Evolutionary conservation across 1,140 invertebrate genomes (phyloP).

Genomic region (Venturia canescens): DNA sequence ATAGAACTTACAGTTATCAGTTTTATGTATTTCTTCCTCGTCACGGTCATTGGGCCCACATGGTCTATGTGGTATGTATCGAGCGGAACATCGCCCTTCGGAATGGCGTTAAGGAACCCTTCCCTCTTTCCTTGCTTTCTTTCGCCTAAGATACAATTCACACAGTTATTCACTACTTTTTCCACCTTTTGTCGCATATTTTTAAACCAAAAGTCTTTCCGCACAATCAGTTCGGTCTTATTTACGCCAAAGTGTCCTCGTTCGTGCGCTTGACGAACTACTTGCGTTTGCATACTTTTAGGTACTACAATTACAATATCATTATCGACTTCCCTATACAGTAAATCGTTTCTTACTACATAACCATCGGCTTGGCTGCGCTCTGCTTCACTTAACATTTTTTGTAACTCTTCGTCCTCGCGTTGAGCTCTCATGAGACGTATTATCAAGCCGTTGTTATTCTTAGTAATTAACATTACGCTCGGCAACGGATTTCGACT

Average conservation of each 20-base stretch:
- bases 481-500: constrained; percentile 57
- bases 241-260: constrained; percentile 41
- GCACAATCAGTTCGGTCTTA: constrained; percentile 69
- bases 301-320: constrained; percentile 45
- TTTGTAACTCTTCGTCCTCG: constrained; percentile 6
- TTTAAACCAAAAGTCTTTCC: constrained; percentile 66
- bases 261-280: constrained; percentile 27
- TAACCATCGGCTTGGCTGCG: constrained; percentile 29
- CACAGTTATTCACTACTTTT: constrained; percentile 64
- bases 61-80: constrained; percentile 65
- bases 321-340: constrained; percentile 57
- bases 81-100: constrained; percentile 58
- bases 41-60: constrained; percentile 56
- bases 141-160: constrained; percentile 67
- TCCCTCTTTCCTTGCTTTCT: constrained; percentile 72
- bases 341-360: constrained; percentile 35
- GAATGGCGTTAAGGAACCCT: constrained; percentile 65
- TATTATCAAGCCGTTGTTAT: background rate
- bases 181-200: constrained; percentile 57
- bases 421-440: constrained; percentile 24
- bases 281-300: constrained; percentile 20
- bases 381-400: background rate
- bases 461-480: background rate
- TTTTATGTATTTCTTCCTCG: constrained; percentile 51
- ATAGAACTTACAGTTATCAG: too few relatives aligned